Conservation (phyloP, 1,140 invertebrate genomes). For the Melanaphis sacchari region DNA sequence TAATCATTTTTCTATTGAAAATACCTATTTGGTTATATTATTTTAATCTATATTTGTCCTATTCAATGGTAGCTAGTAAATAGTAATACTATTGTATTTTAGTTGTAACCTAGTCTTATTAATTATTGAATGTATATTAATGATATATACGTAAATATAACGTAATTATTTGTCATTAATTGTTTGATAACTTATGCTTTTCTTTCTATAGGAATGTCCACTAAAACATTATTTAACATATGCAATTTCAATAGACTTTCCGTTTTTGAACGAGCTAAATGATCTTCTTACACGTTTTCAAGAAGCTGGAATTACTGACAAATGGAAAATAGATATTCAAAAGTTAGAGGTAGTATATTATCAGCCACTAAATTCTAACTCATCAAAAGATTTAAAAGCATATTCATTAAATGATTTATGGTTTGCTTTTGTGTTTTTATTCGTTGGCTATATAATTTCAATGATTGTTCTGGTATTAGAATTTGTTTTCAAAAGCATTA, state of each 20-base stretch:
- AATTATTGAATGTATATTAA: not conserved
- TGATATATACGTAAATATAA: not conserved
- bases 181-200: not conserved
- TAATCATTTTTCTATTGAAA: not conserved
- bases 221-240: slow-evolving; percentile 20
- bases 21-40: not conserved
- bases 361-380: not conserved
- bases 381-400: not conserved
- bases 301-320: not conserved
- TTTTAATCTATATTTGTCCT: not conserved
- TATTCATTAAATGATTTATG: slow-evolving; percentile 45
- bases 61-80: not conserved
- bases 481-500: not conserved
- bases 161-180: not conserved
- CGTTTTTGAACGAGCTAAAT: slow-evolving; percentile 33
- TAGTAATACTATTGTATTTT: not conserved
- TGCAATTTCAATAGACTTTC: slow-evolving; percentile 6
- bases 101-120: not conserved
- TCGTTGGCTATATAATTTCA: not conserved
- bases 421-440: slow-evolving; percentile 41
- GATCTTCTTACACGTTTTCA: slow-evolving; percentile 30
- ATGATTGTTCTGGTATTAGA: not conserved
- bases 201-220: slow-evolving; percentile 8
- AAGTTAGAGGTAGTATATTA: slow-evolving; percentile 27
- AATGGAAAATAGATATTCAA: slow-evolving; percentile 24